Base-by-base conservation (phyloP, 2,797 vertebrate species). In the Sphaeramia orbicularis region DNA sequence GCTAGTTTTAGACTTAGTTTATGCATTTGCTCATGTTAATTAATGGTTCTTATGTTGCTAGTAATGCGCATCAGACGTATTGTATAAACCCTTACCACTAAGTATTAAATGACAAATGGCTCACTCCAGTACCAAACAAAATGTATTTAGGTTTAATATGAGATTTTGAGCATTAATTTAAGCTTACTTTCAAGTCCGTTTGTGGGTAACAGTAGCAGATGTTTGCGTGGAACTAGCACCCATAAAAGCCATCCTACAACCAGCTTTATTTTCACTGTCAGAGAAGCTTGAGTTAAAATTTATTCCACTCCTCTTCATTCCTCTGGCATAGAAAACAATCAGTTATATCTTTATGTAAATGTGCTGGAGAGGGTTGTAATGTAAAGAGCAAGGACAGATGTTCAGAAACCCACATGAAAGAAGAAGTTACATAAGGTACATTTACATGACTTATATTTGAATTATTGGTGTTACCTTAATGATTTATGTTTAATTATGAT, bases 211-310 rank as follows among this genome's bases (percentile, higher is more conserved):
- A n/a, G 50, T 41, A 14, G 45, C 55, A 65, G 10, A 60, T 65
- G 53, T 85, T 69, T 66, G 54, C 62, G 47, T 18, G 12, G 57
- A 49, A 51, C 47, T 58, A 48, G 42, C 48, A 4, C 37, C 32
- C 42, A 52, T 52, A 51, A 70, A 71, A 9, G 2, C 43, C 40
- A 61, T 51, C 38, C 43, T 54, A 9, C 54, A 56, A 54, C 19
- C 18, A 7, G 50, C 60, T 68, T 44, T 15, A 38, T 65, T 74
- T 41, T 54, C 38, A 15, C 50, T 75, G 57, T 60, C 24, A 51
- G 19, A 57, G 27, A 0, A 68, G 10, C 4, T 13, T 6, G 21
- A 10, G 70, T 40, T 59, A 18, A 47, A 57, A 43, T 62, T 10
- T 18, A 47, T 45, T 43, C 21, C 12, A 7, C 8, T 24, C 10